Base-by-base conservation (phyloP, 2,888 invertebrate species). In the Arctia plantaginis region DNA sequence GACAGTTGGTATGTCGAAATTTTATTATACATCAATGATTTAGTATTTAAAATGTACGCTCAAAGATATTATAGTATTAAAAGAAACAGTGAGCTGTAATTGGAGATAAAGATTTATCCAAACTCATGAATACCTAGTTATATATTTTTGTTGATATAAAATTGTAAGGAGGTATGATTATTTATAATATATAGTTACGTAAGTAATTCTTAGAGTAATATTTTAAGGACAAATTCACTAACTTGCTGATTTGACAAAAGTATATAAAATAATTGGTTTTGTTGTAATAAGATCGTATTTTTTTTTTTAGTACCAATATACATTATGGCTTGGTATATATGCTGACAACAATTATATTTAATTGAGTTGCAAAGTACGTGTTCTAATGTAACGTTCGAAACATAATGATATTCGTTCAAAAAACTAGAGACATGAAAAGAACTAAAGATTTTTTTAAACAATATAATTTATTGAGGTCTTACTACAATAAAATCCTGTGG, bases 131-230 rank as follows among this genome's bases (percentile, higher is more conserved):
- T 78, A 71, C 69, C 75, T 83, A 80, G 76, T 78, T 80, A 82
- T 87, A 87, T 89, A 90, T 88, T 89, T 90, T 90, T 89, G 84
- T 88, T 85, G 87, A 87, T 79, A 73, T 85, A 84, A 82, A 75
- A 75, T 82, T 77, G 80, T 73, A 76, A 71, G 74, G 71, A 76
- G 69, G 65, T 82, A 82, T 80, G 80, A 77, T 79, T 73, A 77
- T 82, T 81, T 27, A 33, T 44, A 69, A 35, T 81, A 76, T 70
- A 76, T 72, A 66, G 67, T 67, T 41, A 67, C 44, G 1, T 85
- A 83, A 81, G 78, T 12, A 62, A 64, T 82, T 69, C 76, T 75
- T 82, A 85, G 76, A 73, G 41, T 82, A 78, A 72, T n/a, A 62
- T n/a, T n/a, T 72, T 51, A 62, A 30, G 15, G 30, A 62, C 15